Evolutionary conservation across 2,797 vertebrate species (phyloP).

Genomic region (Lophotriccus pileatus): DNA sequence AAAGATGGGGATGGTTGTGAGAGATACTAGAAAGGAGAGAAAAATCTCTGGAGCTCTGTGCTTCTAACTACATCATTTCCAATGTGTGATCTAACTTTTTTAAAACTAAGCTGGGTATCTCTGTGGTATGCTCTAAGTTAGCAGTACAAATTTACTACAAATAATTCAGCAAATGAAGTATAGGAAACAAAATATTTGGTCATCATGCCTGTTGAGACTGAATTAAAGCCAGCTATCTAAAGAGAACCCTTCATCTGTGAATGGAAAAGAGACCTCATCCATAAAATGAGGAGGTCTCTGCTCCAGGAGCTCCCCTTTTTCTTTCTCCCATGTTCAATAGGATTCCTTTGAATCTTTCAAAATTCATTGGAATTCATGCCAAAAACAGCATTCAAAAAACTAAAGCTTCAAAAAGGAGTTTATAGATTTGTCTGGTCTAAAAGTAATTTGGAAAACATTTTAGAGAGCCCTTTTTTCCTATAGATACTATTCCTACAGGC

Average conservation of each 20-base stretch:
- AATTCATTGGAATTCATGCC: neutral
- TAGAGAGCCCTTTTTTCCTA: neutral
- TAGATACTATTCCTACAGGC: neutral
- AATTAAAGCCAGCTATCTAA: neutral
- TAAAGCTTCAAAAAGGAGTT: neutral
- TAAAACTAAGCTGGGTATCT: neutral
- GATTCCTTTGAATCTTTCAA: neutral
- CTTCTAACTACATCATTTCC: neutral
- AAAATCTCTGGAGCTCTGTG: neutral
- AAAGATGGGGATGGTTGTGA: neutral
- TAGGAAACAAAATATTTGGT: neutral
- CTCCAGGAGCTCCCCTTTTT: neutral
- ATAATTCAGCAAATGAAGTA: neutral
- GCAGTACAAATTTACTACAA: neutral
- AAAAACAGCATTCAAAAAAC: neutral
- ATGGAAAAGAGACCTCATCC: neutral
- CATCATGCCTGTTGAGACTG: neutral
- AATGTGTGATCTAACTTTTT: neutral
- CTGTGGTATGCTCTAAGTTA: neutral
- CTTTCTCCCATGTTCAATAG: neutral
- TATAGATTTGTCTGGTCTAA: neutral
- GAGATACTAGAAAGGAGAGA: neutral
- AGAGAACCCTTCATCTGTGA: neutral
- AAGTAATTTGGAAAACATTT: neutral
- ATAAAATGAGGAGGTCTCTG: neutral